Evolutionary conservation across 2,888 invertebrate species (phyloP), one percentile per base, ranked within the genome.

Genomic region (Pedicia rivosa): DNA sequence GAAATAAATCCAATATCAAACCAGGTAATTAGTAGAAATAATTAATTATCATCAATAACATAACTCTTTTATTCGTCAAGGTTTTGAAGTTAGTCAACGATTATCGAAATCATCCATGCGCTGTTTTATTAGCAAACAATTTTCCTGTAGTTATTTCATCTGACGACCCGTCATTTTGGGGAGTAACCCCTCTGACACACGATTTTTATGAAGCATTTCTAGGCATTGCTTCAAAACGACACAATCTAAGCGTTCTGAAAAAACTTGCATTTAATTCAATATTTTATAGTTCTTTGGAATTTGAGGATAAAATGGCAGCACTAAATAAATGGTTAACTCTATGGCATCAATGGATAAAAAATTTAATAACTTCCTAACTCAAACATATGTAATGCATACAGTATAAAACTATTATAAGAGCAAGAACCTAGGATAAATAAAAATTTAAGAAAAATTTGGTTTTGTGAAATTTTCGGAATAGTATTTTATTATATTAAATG

Each of bases 1-100:
- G 86, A 87, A 60, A 65, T 84, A 1, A 78, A 76, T 55, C 78
- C 86, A 0, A 70, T 87, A 42, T 86, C 86, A 0, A 86, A 86
- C 57, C 72, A 78, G 52, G 77, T 40, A n/a, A n/a, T n/a, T n/a
- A n/a, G n/a, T n/a, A n/a, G n/a, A n/a, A n/a, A n/a, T n/a, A n/a
- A n/a, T n/a, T n/a, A n/a, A n/a, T n/a, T n/a, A n/a, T n/a, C n/a
- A n/a, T n/a, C n/a, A n/a, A n/a, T n/a, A n/a, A n/a, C n/a, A n/a
- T n/a, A n/a, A n/a, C n/a, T n/a, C n/a, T n/a, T n/a, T n/a, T n/a
- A n/a, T n/a, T n/a, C n/a, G n/a, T n/a, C n/a, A n/a, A n/a, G n/a
- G n/a, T n/a, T 7, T 56, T 86, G 16, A 69, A 69, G 41, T 57
- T 84, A 25, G 72, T 80, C 5, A 58, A 64, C 3, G 84, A 86